These are phyloP conservation scores for Cabera pusaria DNA, from an alignment of 2,888 invertebrate genomes.

Conservation along the genomic window DNA sequence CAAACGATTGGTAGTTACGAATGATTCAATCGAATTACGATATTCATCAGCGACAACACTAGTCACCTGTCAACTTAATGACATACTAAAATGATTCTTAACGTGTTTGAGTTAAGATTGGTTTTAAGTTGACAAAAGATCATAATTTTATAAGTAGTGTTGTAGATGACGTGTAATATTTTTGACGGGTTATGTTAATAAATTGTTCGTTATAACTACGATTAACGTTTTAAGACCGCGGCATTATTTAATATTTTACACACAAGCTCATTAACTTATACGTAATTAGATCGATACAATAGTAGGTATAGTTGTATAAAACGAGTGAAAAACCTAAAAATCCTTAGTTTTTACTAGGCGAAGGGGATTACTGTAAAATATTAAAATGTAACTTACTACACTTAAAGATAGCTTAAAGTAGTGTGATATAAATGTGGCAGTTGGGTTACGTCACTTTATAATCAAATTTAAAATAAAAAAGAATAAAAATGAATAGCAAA, in stretches of 20 bases:
- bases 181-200: slow-evolving; percentile 40
- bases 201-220: slow-evolving; percentile 48
- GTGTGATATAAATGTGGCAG: slow-evolving; percentile 48
- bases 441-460: slow-evolving; percentile 27
- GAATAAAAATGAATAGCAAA: slow-evolving; percentile 7
- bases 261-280: slow-evolving; percentile 82
- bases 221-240: slow-evolving; percentile 48
- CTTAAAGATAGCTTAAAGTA: slow-evolving; percentile 80
- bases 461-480: slow-evolving; percentile 4
- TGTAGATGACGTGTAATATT: slow-evolving; percentile 6
- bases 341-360: slow-evolving; percentile 71
- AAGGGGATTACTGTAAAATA: slow-evolving; percentile 72
- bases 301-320: slow-evolving; percentile 80
- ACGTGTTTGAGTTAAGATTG: too few relatives aligned
- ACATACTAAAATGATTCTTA: slow-evolving; percentile 22
- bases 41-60: slow-evolving; percentile 29
- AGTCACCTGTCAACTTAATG: slow-evolving; percentile 11
- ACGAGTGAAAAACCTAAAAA: slow-evolving; percentile 82
- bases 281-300: slow-evolving; percentile 64
- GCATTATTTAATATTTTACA: slow-evolving; percentile 57
- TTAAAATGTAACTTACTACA: slow-evolving; percentile 72
- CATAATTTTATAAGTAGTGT: slow-evolving; percentile 2
- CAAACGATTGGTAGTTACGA: slow-evolving; percentile 73
- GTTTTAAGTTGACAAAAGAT: too few relatives aligned
- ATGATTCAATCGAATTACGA: slow-evolving; percentile 42